Evolutionary conservation across 2,888 invertebrate genomes (phyloP).

Genomic region (Neocrepidodera transversa): DNA sequence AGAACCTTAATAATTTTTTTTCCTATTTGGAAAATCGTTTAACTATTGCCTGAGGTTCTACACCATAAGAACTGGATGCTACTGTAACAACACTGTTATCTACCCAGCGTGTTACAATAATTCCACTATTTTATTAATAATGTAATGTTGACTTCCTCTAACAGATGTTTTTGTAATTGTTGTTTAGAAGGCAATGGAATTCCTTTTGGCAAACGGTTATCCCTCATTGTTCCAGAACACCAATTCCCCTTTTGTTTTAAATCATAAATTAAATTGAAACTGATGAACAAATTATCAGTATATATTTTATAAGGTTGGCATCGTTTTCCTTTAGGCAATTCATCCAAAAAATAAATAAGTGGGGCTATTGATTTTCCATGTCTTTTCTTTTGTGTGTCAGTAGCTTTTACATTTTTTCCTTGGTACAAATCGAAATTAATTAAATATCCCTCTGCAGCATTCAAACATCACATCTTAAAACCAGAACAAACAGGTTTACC

Average conservation of each 20-base stretch:
- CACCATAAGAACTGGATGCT: too few relatives aligned
- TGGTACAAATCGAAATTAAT: too few relatives aligned
- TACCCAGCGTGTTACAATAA: too few relatives aligned
- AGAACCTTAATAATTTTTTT: neutral
- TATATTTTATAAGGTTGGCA: slow-evolving; percentile 8
- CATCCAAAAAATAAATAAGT: neutral
- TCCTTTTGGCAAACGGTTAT: slow-evolving; percentile 12
- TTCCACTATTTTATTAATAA: too few relatives aligned
- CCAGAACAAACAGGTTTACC: neutral
- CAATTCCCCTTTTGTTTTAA: slow-evolving; percentile 1
- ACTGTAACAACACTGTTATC: too few relatives aligned
- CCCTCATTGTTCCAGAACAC: slow-evolving; percentile 14
- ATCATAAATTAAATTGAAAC: neutral
- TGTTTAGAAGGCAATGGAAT: neutral
- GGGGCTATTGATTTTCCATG: neutral
- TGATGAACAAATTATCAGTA: slow-evolving; percentile 14
- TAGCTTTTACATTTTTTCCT: too few relatives aligned
- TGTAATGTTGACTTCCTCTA: neutral
- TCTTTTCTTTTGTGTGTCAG: neutral
- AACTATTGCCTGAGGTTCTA: too few relatives aligned
- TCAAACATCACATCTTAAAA: neutral
- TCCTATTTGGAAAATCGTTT: too few relatives aligned
- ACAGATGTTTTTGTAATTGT: neutral
- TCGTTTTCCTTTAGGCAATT: slow-evolving; percentile 10
- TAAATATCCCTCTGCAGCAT: too few relatives aligned